Evolutionary conservation across 1,140 invertebrate genomes (phyloP), one percentile per base, ranked within the genome.

Genomic region (Phthorimaea operculella): DNA sequence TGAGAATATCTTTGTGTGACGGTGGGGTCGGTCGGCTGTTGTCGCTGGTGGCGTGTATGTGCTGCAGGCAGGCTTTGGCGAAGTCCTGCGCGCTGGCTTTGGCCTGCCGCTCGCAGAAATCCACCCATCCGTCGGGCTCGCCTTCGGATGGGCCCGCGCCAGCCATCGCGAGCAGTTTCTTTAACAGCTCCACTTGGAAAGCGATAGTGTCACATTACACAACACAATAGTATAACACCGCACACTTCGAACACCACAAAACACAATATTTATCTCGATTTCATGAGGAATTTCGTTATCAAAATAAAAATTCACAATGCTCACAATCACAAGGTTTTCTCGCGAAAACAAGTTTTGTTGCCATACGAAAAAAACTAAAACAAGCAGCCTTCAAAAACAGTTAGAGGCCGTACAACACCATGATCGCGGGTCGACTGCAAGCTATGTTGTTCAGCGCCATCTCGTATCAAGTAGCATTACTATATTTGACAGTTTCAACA

Each of bases 21-120:
- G 92, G 83, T 49, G 87, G 89, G 39, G 88, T 87, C 59, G 90
- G 87, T 62, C 86, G 87, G 63, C 87, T 87, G 63, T 87, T 87
- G 52, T 93, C 90, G 17, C 89, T 88, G 52, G 92, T 76, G 66
- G 91, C 91, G 64, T 90, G 91, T 58, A 95, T 89, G 72, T 93
- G 96, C 51, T 90, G 90, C 61, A 93, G 88, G 79, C 94, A 96
- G 60, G 92, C 91, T 78, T 92, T 92, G 61, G 94, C 93, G 85
- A 97, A 96, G 76, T 96, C 93, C 55, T 92, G 90, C 33, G 95
- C 94, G 51, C 93, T 91, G 47, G 89, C 88, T 74, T 90, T 90
- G 44, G 95, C 95, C 84, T 96, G 94, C 80, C 92, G 90, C 74
- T 97, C 94, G 85, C 95, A 96, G 80, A 97, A 95, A 72, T 96